These are phyloP conservation scores for Pelosia muscerda DNA, from an alignment of 2,888 invertebrate genomes.

Conservation along the genomic window DNA sequence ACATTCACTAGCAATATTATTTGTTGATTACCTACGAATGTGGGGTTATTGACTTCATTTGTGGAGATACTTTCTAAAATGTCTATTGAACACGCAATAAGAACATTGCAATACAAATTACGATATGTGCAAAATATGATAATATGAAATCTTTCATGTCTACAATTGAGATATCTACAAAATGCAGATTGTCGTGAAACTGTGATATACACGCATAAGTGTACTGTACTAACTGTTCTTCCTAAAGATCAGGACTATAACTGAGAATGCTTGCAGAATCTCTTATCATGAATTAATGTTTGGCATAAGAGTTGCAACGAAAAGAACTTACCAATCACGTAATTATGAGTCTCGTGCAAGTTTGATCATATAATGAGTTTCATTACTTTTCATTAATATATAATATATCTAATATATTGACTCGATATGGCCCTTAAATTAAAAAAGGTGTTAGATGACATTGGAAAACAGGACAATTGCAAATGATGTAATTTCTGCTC, in stretches of 20 bases:
- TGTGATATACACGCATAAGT: neutral
- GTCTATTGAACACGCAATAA: conserved; percentile 79
- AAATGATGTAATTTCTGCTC: conserved; percentile 19
- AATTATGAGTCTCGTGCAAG: conserved; percentile 44
- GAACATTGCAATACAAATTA: conserved; percentile 43
- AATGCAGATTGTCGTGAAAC: neutral
- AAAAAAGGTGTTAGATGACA: neutral
- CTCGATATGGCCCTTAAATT: neutral
- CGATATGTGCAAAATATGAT: conserved; percentile 1
- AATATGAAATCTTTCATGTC: neutral
- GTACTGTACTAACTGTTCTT: neutral
- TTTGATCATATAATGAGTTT: conserved; percentile 20
- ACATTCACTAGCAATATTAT: neutral
- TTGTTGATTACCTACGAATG: conserved; percentile 42
- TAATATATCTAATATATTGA: neutral
- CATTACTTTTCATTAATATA: conserved; percentile 21
- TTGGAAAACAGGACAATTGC: neutral
- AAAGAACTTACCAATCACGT: conserved; percentile 42
- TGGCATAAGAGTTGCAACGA: conserved; percentile 43
- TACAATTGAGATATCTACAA: neutral
- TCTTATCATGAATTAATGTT: conserved; percentile 51
- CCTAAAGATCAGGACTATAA: conserved; percentile 1
- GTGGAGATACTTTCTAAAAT: conserved; percentile 83
- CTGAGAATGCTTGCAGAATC: conserved; percentile 43
- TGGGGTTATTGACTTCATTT: conserved; percentile 75